A percentile compares a stretch with the other conserved stretches of the same genome.
phyloP scores from a whole-genome alignment of 30 jellyfish, hydroid and myxozoan species.

The Hydractinia symbiolongicarpus region DNA sequence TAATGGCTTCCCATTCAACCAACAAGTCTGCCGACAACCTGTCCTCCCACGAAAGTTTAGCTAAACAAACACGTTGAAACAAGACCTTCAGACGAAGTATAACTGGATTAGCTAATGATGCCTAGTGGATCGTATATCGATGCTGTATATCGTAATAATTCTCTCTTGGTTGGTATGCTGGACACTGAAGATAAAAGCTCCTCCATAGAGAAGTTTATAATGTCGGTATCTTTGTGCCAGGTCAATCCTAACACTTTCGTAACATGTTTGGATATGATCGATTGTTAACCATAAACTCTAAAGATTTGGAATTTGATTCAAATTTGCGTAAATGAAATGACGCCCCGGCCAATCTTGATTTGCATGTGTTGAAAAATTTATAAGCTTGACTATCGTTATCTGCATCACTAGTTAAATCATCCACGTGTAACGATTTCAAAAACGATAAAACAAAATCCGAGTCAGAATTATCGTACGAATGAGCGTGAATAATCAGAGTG shows the following conservation, averaged over 20 bases:
- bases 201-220: neutral
- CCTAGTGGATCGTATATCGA: slow-evolving; percentile 7
- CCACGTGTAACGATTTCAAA: too few relatives aligned
- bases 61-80: neutral
- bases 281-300: neutral
- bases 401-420: too few relatives aligned
- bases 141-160: neutral
- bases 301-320: slow-evolving; percentile 20
- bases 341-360: slow-evolving; percentile 25
- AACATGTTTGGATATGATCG: neutral
- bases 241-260: slow-evolving; percentile 19
- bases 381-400: neutral
- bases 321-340: slow-evolving; percentile 27
- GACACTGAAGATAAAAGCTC: neutral
- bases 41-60: neutral
- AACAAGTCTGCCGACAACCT: neutral
- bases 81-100: neutral
- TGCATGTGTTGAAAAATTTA: neutral
- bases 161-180: slow-evolving; percentile 6
- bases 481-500: too few relatives aligned
- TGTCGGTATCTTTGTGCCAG: slow-evolving; percentile 13
- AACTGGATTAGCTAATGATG: slow-evolving; percentile 10
- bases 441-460: too few relatives aligned
- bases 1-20: neutral
- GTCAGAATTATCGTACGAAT: too few relatives aligned